These are phyloP conservation scores for Poecilobothrus nobilitatus DNA, from an alignment of 2,888 invertebrate species.

Conservation along the genomic window DNA sequence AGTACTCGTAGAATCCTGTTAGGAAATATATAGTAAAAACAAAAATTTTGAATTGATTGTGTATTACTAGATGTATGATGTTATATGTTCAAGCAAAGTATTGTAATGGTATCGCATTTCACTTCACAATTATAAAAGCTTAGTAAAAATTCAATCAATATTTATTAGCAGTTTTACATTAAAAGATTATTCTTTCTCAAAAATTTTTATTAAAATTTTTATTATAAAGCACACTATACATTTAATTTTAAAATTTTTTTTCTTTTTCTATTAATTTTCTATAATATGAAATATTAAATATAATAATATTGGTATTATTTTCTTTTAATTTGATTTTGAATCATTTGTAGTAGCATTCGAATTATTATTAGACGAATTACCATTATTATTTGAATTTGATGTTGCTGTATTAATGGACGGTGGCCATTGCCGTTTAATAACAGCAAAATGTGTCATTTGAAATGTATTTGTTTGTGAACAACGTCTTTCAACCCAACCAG, in stretches of 20 bases:
- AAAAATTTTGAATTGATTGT: too few relatives aligned
- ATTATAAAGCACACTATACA: neutral
- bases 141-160: too few relatives aligned
- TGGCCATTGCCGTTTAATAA: constrained; percentile 63
- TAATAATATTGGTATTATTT: neutral
- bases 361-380: constrained; percentile 14
- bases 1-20: too few relatives aligned
- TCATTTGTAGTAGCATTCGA: constrained; percentile 3
- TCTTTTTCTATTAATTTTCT: neutral
- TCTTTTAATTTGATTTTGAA: neutral
- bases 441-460: constrained; percentile 81
- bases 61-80: too few relatives aligned
- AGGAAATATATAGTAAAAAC: too few relatives aligned
- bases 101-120: too few relatives aligned
- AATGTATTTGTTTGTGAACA: constrained; percentile 66
- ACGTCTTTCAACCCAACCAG: constrained; percentile 74
- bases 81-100: too few relatives aligned
- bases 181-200: too few relatives aligned
- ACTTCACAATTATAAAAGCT: too few relatives aligned
- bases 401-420: constrained; percentile 36
- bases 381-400: constrained; percentile 12
- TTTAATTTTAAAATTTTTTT: neutral
- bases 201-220: too few relatives aligned
- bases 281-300: too few relatives aligned
- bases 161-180: too few relatives aligned